phyloP scores from a whole-genome alignment of 2,113 vertebrate species.

The Rostratula benghalensis region DNA sequence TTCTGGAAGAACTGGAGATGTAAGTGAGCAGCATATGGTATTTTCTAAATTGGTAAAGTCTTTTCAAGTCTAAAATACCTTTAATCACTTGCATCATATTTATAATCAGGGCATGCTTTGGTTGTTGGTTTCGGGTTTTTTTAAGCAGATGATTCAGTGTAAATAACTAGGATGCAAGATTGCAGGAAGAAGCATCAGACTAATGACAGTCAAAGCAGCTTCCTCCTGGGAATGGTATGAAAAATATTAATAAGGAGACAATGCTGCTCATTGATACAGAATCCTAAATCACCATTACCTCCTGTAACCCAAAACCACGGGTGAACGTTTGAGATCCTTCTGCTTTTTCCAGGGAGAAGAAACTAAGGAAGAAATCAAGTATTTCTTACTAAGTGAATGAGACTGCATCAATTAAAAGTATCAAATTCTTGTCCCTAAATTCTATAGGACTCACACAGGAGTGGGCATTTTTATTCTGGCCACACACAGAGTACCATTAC shows the following conservation, averaged over 20 bases:
- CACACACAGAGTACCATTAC: background rate
- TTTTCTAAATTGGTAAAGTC: background rate
- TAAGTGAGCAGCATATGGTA: background rate
- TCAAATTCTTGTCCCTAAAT: background rate
- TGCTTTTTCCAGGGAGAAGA: background rate
- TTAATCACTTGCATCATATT: background rate
- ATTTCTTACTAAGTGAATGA: background rate
- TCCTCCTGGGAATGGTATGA: background rate
- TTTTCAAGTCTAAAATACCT: constrained; percentile 23
- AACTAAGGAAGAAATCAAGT: background rate
- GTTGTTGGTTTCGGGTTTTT: background rate
- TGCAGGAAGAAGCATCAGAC: constrained; percentile 31
- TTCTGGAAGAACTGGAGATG: background rate
- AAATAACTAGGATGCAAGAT: constrained; percentile 17
- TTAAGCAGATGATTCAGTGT: constrained; percentile 37
- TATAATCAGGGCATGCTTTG: background rate
- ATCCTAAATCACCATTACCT: background rate
- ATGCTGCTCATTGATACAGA: background rate
- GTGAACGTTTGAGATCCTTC: background rate
- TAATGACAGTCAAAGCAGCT: constrained; percentile 14
- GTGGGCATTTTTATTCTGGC: background rate
- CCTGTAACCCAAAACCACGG: background rate
- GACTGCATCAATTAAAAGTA: background rate
- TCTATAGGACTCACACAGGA: background rate
- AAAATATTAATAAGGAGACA: background rate